Conservation (phyloP, 1,140 invertebrate species). For the Aleiodes sp. region DNA sequence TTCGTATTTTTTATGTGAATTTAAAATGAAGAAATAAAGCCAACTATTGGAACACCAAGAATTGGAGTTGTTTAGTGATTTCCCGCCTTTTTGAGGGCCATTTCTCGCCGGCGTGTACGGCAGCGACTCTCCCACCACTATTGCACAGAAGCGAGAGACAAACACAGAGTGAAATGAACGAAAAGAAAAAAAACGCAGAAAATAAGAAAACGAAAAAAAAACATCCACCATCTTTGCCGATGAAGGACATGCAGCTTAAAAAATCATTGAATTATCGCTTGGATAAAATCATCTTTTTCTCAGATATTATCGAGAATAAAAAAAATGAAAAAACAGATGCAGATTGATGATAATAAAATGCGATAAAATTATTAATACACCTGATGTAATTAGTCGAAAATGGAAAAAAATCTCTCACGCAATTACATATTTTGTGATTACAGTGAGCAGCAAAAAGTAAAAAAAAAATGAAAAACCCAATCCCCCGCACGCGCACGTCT, state of each 20-base stretch:
- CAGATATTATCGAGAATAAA: too few species aligned
- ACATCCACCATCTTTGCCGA: slow-evolving; percentile 61
- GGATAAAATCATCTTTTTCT: neutral
- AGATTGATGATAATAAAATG: neutral
- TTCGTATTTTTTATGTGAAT: too few species aligned
- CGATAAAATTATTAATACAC: neutral
- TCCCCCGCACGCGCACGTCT: slow-evolving; percentile 45
- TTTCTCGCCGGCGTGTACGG: slow-evolving; percentile 33
- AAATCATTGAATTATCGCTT: slow-evolving; percentile 29
- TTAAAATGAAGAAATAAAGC: too few species aligned
- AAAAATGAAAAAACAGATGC: too few species aligned
- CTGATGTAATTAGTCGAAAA: too few species aligned
- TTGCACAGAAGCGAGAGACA: neutral
- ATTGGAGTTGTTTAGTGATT: too few species aligned
- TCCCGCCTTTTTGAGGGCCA: slow-evolving; percentile 52
- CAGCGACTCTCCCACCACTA: slow-evolving; percentile 22
- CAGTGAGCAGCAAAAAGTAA: neutral
- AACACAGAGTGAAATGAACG: slow-evolving; percentile 8
- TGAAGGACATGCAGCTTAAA: slow-evolving; percentile 54
- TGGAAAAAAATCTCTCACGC: too few species aligned
- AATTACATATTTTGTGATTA: neutral
- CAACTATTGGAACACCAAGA: too few species aligned
- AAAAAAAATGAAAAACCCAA: slow-evolving; percentile 15
- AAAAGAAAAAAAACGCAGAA: slow-evolving; percentile 13
- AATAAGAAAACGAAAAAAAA: slow-evolving; percentile 48